These are phyloP conservation scores for Alviniconcha strummeri DNA, from an alignment of 2,888 invertebrate genomes.

Conservation along the genomic window DNA sequence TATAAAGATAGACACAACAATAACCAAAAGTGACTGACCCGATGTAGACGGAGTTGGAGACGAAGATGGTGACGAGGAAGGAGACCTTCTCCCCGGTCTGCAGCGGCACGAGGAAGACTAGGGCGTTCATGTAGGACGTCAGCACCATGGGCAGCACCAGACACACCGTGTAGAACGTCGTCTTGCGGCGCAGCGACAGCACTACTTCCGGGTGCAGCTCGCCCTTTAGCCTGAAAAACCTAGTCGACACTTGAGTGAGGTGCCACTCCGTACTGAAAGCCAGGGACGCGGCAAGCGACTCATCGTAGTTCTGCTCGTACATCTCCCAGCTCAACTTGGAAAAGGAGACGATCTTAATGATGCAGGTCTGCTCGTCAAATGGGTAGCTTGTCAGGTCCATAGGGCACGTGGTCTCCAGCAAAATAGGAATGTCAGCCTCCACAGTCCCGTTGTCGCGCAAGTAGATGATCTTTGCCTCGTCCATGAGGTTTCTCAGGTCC, in stretches of 20 bases:
- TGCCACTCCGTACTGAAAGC: neutral
- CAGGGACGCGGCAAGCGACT: neutral
- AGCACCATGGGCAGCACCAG: slow-evolving; percentile 26
- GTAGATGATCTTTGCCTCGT: neutral
- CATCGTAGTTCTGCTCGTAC: neutral
- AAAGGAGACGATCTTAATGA: neutral
- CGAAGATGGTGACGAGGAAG: slow-evolving; percentile 33
- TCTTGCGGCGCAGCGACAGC: slow-evolving; percentile 15
- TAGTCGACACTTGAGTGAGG: neutral
- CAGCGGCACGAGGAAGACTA: slow-evolving; percentile 32
- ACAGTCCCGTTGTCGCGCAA: neutral
- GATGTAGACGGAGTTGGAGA: slow-evolving; percentile 24
- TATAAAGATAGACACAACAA: neutral
- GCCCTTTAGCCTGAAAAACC: neutral
- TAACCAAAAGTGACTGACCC: neutral
- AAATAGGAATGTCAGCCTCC: neutral
- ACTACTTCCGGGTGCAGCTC: neutral
- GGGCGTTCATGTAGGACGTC: slow-evolving; percentile 25
- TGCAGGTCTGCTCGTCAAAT: slow-evolving; percentile 29
- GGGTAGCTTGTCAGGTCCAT: slow-evolving; percentile 31
- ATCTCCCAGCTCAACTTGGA: neutral
- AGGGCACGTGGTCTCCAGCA: slow-evolving; percentile 18
- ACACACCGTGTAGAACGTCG: slow-evolving; percentile 25
- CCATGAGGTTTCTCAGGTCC: neutral
- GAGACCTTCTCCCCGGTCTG: slow-evolving; percentile 36